Base-by-base conservation (phyloP, 2,888 invertebrate species). In the Synergus laeviventris region DNA sequence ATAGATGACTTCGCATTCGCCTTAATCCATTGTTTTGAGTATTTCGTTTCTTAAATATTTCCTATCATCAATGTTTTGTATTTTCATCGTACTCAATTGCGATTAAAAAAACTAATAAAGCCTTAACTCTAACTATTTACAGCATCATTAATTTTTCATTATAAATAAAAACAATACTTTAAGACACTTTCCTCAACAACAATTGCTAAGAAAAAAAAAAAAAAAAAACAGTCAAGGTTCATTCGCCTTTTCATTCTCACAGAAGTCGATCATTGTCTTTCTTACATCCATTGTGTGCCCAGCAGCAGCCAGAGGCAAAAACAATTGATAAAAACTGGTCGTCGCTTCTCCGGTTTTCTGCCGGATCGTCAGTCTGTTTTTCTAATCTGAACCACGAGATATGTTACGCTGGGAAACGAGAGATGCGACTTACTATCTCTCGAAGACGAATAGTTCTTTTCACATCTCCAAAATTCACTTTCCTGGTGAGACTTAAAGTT, bases 291-390 rank as follows among this genome's bases (percentile, higher is more conserved):
- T 21, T 42, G 73, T 18, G 38, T 14, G 70, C 60, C 74, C 36
- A 66, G 24, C 21, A 61, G 59, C 45, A 42, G 16, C 45, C 49
- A 12, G 45, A 12, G 70, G n/a, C 70, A 70, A 70, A 18, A 74
- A 60, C 54, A 60, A 45, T 45, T 45, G n/a, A 76, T 45, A n/a
- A 78, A 76, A 74, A 70, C 31, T 31, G 31, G 70, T 60, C 36
- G 75, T 76, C 59, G 73, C 78, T 77, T 79, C 49, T 70, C n/a
- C 49, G 70, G 49, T 70, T 70, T 49, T 70, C 49, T 16, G 74
- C 56, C 49, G 62, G 74, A 75, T 75, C 61, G 62, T 81, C 79
- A 81, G 81, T 79, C 78, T 66, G 39, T 75, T 78, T 70, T 70
- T 70, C 24, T 70, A 49, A 70, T 49, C 70, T 16, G 49, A 45